Percentiles rank a stretch among this genome's conserved stretches.
Evolutionary conservation across 2,888 invertebrate genomes (phyloP).

Genomic region (Chrysodeixis includens): DNA sequence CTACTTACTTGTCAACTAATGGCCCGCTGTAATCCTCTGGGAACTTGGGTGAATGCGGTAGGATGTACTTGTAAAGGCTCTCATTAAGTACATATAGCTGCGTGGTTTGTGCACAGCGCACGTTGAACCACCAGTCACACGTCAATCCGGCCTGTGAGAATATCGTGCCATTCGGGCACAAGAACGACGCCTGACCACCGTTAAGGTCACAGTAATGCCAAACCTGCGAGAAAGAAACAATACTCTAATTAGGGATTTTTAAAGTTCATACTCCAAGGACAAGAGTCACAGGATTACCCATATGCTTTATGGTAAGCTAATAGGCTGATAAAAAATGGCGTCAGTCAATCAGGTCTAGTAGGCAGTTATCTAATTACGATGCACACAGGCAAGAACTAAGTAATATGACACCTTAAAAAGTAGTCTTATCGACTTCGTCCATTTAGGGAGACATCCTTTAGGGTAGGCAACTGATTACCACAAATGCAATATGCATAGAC

Average conservation of each 20-base stretch:
- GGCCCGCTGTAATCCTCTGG: conserved; percentile 97
- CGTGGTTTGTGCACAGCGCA: conserved; percentile 94
- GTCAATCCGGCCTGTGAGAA: conserved; percentile 96
- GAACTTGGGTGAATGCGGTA: conserved; percentile 96
- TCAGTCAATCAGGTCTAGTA: neutral
- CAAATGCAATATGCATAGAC: conserved; percentile 57
- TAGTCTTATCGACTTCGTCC: conserved; percentile 33
- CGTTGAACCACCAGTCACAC: conserved; percentile 98
- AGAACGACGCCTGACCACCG: conserved; percentile 96
- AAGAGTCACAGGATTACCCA: too few relatives aligned
- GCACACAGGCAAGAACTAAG: conserved; percentile 11
- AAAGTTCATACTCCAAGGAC: too few relatives aligned
- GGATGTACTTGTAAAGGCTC: conserved; percentile 95
- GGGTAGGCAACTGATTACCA: conserved; percentile 45
- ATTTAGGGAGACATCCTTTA: conserved; percentile 57
- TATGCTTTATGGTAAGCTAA: too few relatives aligned
- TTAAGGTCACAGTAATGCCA: conserved; percentile 98
- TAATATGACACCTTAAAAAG: conserved; percentile 28
- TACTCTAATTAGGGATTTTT: too few relatives aligned
- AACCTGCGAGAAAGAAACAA: conserved; percentile 89
- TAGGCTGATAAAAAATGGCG: too few relatives aligned
- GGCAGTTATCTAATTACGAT: neutral
- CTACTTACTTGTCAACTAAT: conserved; percentile 93
- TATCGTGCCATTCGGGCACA: conserved; percentile 97
- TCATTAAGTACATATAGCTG: conserved; percentile 97